phyloP scores from a whole-genome alignment of 2,113 vertebrate genomes.

The Odocoileus virginianus region DNA sequence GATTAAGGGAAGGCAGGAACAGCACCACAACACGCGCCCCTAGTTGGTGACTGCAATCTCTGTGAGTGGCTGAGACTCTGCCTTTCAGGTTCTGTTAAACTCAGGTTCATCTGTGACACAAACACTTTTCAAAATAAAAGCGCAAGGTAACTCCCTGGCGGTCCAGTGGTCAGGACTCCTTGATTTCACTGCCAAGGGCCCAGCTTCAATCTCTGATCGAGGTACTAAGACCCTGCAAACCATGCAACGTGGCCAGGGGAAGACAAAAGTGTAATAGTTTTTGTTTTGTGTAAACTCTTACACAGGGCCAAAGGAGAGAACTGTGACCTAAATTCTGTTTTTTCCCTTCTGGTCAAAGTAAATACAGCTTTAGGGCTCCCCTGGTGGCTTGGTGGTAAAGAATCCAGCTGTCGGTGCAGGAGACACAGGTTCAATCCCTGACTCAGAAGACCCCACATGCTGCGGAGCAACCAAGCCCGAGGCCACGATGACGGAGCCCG shows the following conservation, averaged over 20 bases:
- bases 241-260: background rate
- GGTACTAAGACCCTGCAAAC: background rate
- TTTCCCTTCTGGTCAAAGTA: background rate
- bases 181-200: background rate
- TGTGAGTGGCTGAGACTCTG: background rate
- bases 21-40: background rate
- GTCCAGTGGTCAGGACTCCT: background rate
- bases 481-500: too few relatives aligned
- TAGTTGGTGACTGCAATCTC: background rate
- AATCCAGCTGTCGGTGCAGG: background rate
- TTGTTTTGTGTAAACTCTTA: background rate
- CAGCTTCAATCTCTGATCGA: background rate
- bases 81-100: background rate
- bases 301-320: background rate
- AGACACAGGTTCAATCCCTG: background rate
- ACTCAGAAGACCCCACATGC: background rate
- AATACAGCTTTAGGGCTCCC: background rate
- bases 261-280: background rate
- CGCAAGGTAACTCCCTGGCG: rapidly evolving
- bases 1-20: background rate
- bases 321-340: background rate
- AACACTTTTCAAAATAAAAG: background rate
- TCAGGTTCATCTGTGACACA: background rate
- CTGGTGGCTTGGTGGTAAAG: background rate
- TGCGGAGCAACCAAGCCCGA: background rate